Percentiles rank a stretch among this genome's conserved stretches.
Conservation (phyloP, 2,113 vertebrate genomes). For the Lepisosteus osseus region DNA sequence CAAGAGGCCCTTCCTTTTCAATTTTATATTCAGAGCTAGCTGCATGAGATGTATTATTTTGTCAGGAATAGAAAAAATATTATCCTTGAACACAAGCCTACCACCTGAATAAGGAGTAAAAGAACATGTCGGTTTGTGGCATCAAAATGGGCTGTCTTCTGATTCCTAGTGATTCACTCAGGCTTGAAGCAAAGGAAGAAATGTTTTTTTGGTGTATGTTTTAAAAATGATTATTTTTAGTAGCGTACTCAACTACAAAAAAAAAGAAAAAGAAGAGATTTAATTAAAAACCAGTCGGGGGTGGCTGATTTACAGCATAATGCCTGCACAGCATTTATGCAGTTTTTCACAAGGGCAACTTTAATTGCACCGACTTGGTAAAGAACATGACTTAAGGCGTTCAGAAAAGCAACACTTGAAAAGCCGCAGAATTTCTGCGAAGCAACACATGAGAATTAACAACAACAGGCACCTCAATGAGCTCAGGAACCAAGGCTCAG, state of each 20-base stretch:
- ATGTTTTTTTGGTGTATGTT: no score
- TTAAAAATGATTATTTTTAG: background rate
- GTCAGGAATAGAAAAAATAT: background rate
- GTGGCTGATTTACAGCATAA: slow-evolving; percentile 9
- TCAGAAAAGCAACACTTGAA: no score
- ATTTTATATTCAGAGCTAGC: background rate
- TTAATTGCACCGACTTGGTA: background rate
- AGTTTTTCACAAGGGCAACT: background rate
- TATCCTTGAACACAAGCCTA: background rate
- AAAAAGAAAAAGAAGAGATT: background rate
- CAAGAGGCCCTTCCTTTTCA: no score
- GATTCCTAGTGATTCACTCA: no score
- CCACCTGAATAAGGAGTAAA: background rate
- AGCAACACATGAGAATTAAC: no score
- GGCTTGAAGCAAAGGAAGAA: no score
- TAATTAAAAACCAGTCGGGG: background rate
- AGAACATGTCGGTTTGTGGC: slow-evolving; percentile 17
- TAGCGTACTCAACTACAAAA: background rate
- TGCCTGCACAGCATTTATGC: background rate
- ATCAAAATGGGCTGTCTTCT: no score
- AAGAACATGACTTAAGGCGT: background rate
- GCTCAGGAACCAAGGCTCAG: no score
- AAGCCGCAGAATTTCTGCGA: no score
- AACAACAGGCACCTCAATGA: no score
- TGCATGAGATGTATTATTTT: background rate